Percentiles rank a stretch among this genome's conserved stretches.
Evolutionary conservation across 1,140 invertebrate genomes (phyloP).

Genomic region (Scaptodrosophila lebanonensis): DNA sequence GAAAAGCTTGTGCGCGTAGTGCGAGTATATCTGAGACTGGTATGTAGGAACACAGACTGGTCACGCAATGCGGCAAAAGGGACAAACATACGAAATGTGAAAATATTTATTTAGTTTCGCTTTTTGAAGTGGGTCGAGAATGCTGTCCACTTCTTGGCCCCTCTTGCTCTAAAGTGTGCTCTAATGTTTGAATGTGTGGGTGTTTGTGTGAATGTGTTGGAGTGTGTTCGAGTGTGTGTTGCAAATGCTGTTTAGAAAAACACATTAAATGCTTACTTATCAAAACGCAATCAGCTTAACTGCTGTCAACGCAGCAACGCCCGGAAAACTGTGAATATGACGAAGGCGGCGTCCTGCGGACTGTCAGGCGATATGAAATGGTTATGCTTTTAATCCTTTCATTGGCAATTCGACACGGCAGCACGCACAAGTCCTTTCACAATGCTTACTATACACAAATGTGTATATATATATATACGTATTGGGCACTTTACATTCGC

Average conservation of each 20-base stretch:
- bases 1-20: too few species aligned
- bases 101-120: conserved; percentile 73
- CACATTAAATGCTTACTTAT: conserved; percentile 76
- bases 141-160: neutral
- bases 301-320: conserved; percentile 19
- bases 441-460: conserved; percentile 2
- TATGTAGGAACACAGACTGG: conserved; percentile 19
- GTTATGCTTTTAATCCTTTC: conserved; percentile 68
- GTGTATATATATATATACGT: neutral
- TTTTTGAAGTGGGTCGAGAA: conserved; percentile 42
- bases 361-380: conserved; percentile 53
- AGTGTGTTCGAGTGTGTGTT: conserved; percentile 41
- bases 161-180: conserved; percentile 5
- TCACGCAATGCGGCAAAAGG: conserved; percentile 45
- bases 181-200: conserved; percentile 6
- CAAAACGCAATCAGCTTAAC: conserved; percentile 67
- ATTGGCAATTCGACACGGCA: conserved; percentile 33
- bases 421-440: conserved; percentile 19
- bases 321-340: neutral
- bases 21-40: too few species aligned
- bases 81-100: conserved; percentile 27
- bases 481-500: neutral
- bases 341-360: conserved; percentile 10
- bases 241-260: conserved; percentile 60
- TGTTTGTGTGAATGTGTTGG: conserved; percentile 6